These are phyloP conservation scores for Cerastoderma edule DNA, from an alignment of 2,888 invertebrate species.

Conservation along the genomic window DNA sequence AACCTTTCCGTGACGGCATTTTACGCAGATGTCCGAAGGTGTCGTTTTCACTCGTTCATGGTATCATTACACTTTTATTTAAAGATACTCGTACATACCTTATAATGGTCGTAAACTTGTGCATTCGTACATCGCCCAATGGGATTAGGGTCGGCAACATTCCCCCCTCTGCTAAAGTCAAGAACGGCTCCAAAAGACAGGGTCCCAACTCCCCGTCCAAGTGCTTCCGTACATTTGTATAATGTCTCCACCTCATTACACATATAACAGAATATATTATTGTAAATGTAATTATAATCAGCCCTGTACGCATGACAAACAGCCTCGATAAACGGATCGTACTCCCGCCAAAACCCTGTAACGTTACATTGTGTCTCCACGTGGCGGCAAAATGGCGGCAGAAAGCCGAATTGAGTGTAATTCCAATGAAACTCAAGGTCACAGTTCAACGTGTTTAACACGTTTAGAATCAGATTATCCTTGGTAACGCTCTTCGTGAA, in stretches of 20 bases:
- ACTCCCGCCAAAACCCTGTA: slow-evolving; percentile 28
- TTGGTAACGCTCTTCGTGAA: background rate
- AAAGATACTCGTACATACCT: too few species aligned
- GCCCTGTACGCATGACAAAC: slow-evolving; percentile 27
- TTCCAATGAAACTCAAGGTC: slow-evolving; percentile 6
- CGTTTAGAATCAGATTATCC: slow-evolving; percentile 1
- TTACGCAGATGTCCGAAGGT: too few species aligned
- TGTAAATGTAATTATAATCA: slow-evolving; percentile 16
- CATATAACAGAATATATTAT: slow-evolving; percentile 36
- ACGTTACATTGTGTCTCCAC: slow-evolving; percentile 23
- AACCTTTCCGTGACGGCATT: too few species aligned
- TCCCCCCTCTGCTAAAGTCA: background rate
- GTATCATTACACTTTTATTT: too few species aligned
- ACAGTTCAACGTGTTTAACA: background rate
- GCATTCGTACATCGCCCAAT: background rate
- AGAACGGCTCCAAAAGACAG: slow-evolving; percentile 24
- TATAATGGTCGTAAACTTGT: background rate
- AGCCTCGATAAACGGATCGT: slow-evolving; percentile 29
- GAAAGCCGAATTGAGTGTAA: background rate
- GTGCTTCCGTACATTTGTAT: background rate
- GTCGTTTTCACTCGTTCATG: too few species aligned
- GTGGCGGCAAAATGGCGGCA: background rate
- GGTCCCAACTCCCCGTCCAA: background rate
- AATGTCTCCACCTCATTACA: slow-evolving; percentile 22
- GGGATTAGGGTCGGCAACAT: background rate